A percentile compares a stretch with the other conserved stretches of the same genome.
Conservation (phyloP, 2,888 invertebrate species). For the Copidosoma aretas region DNA sequence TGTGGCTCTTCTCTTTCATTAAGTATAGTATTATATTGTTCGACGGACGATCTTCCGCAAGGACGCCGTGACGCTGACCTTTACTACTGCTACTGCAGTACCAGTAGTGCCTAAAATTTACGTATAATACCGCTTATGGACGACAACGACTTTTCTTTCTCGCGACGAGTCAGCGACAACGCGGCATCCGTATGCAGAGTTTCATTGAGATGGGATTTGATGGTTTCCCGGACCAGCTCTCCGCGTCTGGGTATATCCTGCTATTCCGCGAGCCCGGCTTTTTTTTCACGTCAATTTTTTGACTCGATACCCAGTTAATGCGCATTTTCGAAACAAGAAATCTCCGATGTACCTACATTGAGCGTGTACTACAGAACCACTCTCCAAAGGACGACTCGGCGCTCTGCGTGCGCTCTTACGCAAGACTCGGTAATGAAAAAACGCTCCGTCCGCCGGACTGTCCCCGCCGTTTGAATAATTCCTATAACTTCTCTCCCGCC, state of each 20-base stretch:
- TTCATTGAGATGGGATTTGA: too few relatives aligned
- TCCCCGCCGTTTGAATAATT: slow-evolving; percentile 21
- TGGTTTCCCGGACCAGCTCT: too few relatives aligned
- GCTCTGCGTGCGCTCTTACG: slow-evolving; percentile 17
- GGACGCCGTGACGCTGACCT: slow-evolving; percentile 11
- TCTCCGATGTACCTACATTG: background rate
- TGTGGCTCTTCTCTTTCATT: too few relatives aligned
- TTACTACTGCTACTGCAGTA: background rate
- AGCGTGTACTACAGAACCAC: slow-evolving; percentile 18
- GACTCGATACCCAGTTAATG: too few relatives aligned
- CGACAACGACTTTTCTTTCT: slow-evolving; percentile 4
- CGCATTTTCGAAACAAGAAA: too few relatives aligned
- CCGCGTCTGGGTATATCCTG: too few relatives aligned
- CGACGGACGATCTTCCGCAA: slow-evolving; percentile 27
- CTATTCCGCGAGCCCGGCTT: too few relatives aligned
- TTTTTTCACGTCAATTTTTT: too few relatives aligned
- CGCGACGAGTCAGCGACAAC: too few relatives aligned
- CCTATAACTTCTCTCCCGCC: background rate
- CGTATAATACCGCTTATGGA: too few relatives aligned
- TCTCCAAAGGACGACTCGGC: slow-evolving; percentile 24
- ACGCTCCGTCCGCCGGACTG: slow-evolving; percentile 15
- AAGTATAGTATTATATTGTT: slow-evolving; percentile 16
- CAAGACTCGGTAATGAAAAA: slow-evolving; percentile 30
- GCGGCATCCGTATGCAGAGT: too few relatives aligned
- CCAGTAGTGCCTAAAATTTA: too few relatives aligned